These are phyloP conservation scores for Hipparchia semele DNA, from an alignment of 2,888 invertebrate species.

Conservation along the genomic window DNA sequence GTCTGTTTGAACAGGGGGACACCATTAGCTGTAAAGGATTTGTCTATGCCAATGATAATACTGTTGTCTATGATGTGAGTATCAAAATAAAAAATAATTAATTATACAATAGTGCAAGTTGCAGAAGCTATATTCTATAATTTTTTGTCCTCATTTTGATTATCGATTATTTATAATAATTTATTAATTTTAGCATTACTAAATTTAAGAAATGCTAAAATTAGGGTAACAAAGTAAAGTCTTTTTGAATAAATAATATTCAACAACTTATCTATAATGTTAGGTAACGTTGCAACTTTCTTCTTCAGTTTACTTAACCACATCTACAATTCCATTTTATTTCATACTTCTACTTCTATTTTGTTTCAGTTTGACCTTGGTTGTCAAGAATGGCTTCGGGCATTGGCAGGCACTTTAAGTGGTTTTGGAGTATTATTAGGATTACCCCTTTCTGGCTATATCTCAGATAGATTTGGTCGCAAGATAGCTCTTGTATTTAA, in stretches of 20 bases:
- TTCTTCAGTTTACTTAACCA: too few species aligned
- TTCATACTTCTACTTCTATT: neutral
- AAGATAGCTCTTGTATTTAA: slow-evolving; percentile 8
- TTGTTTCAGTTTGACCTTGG: slow-evolving; percentile 28
- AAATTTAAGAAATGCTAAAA: too few species aligned
- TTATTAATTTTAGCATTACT: too few species aligned
- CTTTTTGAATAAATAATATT: too few species aligned
- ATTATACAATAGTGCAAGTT: too few species aligned
- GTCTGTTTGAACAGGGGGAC: slow-evolving; percentile 48
- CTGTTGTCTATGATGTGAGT: slow-evolving; percentile 50
- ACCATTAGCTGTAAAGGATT: slow-evolving; percentile 42
- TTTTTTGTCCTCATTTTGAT: too few species aligned
- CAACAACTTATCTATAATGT: too few species aligned
- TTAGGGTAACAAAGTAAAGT: too few species aligned
- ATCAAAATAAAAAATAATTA: neutral
- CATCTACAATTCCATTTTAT: neutral
- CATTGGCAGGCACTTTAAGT: slow-evolving; percentile 1
- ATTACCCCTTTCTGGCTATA: slow-evolving; percentile 11
- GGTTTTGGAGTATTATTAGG: slow-evolving; percentile 6
- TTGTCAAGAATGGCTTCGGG: slow-evolving; percentile 21
- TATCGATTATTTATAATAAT: too few species aligned
- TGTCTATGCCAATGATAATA: slow-evolving; percentile 45
- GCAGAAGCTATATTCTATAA: too few species aligned
- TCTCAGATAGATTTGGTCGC: slow-evolving; percentile 17
- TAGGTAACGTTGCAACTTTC: too few species aligned